Base-by-base conservation (phyloP, 2,888 invertebrate species). In the Acleris laterana region DNA sequence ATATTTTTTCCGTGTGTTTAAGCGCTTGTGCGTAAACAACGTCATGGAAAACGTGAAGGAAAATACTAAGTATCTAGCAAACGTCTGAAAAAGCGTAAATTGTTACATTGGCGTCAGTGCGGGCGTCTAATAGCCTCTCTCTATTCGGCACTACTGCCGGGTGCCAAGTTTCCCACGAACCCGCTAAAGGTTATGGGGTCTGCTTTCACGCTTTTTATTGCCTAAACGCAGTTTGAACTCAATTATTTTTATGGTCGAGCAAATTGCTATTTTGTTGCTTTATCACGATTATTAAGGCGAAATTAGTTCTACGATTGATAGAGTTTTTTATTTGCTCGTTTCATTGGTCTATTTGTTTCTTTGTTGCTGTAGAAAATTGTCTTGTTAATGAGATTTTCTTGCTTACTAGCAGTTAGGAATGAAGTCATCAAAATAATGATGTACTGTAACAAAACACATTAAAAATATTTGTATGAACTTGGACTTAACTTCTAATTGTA, bases 201-300 rank as follows among this genome's bases (percentile, higher is more conserved):
- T 88, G 86, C 89, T 90, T 91, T 88, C 88, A 91, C 87, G 88
- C 89, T 91, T 93, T 93, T 93, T 93, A 91, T 90, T 89, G 91
- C 92, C 86, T 82, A 82, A 88, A 90, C 90, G 88, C 89, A 89
- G 90, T 92, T 92, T 91, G 89, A 90, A 92, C 92, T 91, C 91
- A 92, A 93, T 92, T 92, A 93, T 91, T 91, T 93, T 93, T 92
- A 92, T 89, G 91, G 89, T 85, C 79, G 87, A 79, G 85, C 81
- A 90, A 93, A 92, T 93, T 91, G 90, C 92, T 91, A 90, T 91
- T 90, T 93, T 90, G 91, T 90, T 93, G 92, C 91, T 85, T 85
- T 89, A 90, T 91, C 91, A 90, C 80, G 88, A 91, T 91, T 90
- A 91, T 90, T 86, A 87, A 81, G 87, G 84, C 84, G 79, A 85